Conservation (phyloP, 2,113 vertebrate species). For the Lepus timidus region DNA sequence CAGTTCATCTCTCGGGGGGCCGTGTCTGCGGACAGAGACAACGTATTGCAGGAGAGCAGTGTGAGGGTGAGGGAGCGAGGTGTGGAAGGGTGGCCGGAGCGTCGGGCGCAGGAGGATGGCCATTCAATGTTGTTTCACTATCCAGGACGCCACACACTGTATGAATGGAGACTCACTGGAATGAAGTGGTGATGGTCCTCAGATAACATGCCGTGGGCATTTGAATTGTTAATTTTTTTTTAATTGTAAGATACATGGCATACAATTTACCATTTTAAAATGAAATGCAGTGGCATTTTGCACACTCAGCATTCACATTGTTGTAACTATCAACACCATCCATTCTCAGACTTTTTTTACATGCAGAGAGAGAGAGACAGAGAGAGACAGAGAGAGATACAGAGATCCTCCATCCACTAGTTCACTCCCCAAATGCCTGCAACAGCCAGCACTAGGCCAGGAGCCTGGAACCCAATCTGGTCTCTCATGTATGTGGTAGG, state of each 20-base stretch:
- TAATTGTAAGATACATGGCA: not conserved
- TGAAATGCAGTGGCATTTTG: not conserved
- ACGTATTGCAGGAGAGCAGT: not conserved
- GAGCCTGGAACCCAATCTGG: too few species aligned
- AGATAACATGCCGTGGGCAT: not conserved
- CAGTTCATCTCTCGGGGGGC: not conserved
- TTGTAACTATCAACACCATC: too few species aligned
- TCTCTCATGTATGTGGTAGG: too few species aligned
- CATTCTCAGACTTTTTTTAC: too few species aligned
- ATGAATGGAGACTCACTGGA: not conserved
- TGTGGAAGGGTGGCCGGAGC: rapidly evolving
- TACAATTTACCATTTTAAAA: not conserved
- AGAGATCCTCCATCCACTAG: too few species aligned
- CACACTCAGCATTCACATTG: not conserved
- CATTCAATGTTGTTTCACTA: not conserved
- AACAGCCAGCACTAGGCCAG: too few species aligned
- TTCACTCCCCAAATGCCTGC: not conserved
- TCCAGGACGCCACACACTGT: not conserved
- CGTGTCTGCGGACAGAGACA: not conserved
- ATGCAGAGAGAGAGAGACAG: too few species aligned
- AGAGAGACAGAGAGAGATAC: too few species aligned
- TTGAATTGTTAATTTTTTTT: not conserved
- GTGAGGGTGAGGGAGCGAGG: not conserved
- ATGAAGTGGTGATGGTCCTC: not conserved
- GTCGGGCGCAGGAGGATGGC: not conserved